Evolutionary conservation across 2,888 invertebrate species (phyloP).

Genomic region (Hemistola chrysoprasaria): DNA sequence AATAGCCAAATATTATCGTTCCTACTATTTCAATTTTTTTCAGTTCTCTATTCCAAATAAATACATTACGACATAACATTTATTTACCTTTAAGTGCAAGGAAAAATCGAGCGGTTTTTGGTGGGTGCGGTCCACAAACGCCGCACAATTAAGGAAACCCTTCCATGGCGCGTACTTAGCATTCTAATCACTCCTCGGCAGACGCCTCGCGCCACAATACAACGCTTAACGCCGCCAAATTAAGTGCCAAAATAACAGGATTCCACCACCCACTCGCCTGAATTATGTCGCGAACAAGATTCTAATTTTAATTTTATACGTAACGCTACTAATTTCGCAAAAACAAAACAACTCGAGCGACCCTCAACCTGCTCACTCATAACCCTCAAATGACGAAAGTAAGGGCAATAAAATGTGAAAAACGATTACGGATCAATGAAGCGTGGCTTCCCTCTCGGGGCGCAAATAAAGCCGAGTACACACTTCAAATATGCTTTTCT

Average conservation of each 20-base stretch:
- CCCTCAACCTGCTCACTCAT: slow-evolving; percentile 51
- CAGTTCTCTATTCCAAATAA: no score
- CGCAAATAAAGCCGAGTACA: slow-evolving; percentile 79
- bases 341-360: slow-evolving; percentile 45
- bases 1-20: no score
- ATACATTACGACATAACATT: background rate
- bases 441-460: slow-evolving; percentile 74
- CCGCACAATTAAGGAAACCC: slow-evolving; percentile 72
- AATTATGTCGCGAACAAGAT: slow-evolving; percentile 59
- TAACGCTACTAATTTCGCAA: slow-evolving; percentile 52
- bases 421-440: slow-evolving; percentile 82
- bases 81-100: slow-evolving; percentile 1
- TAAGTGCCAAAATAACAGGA: slow-evolving; percentile 71
- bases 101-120: slow-evolving; percentile 36
- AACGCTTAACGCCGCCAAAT: slow-evolving; percentile 68
- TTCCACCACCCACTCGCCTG: slow-evolving; percentile 42
- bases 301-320: slow-evolving; percentile 49
- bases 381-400: slow-evolving; percentile 60
- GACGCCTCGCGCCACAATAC: slow-evolving; percentile 64
- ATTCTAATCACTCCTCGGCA: slow-evolving; percentile 70
- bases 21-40: no score
- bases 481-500: slow-evolving; percentile 83
- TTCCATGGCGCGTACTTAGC: slow-evolving; percentile 65
- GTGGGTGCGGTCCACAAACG: slow-evolving; percentile 52
- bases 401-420: slow-evolving; percentile 74